Evolutionary conservation across 2,113 vertebrate species (phyloP), one percentile per base, ranked within the genome.

Genomic region (Fulica atra): DNA sequence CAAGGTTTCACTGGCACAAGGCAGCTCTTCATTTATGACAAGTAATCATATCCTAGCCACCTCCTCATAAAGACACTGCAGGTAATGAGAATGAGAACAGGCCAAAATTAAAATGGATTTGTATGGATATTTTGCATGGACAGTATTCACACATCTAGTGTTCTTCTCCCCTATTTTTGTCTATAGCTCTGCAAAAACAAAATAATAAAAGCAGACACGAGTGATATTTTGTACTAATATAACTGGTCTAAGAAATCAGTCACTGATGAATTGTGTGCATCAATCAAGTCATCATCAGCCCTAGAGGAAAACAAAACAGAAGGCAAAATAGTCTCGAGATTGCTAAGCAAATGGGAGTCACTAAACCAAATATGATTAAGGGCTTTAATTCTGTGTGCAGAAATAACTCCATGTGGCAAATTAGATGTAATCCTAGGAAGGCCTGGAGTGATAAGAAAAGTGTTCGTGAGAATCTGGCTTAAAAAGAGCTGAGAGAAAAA

Each of bases 291-390:
- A 73, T 94, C 74, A 89, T 25, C 64, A 91, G 48, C 59, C 54
- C 72, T 42, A 46, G 16, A 77, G 65, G 28, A 63, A 21, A 60
- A 61, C 23, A 72, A 86, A 71, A 76, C 51, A 63, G 48, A 91
- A 92, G 76, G 33, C 17, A 83, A 92, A 73, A 88, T 78, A 65
- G 23, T 86, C 61, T 91, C 64, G 79, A 65, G 50, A 86, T 64
- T 77, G 23, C 35, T 92, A 76, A 96, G 28, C 73, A 86, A 96
- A 96, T 91, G 63, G 16, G 59, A 93, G 61, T 89, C 76, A 88
- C 76, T 88, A 97, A 96, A 81, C 72, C 50, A 96, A 95, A 92
- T 68, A 88, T 92, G 82, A 95, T 91, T 85, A 97, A 96, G 35
- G 19, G 9, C 61, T 94, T 93, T 94, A 94, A 96, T 96, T 94